Evolutionary conservation across 2,888 invertebrate genomes (phyloP).

Genomic region (Thyatira batis): DNA sequence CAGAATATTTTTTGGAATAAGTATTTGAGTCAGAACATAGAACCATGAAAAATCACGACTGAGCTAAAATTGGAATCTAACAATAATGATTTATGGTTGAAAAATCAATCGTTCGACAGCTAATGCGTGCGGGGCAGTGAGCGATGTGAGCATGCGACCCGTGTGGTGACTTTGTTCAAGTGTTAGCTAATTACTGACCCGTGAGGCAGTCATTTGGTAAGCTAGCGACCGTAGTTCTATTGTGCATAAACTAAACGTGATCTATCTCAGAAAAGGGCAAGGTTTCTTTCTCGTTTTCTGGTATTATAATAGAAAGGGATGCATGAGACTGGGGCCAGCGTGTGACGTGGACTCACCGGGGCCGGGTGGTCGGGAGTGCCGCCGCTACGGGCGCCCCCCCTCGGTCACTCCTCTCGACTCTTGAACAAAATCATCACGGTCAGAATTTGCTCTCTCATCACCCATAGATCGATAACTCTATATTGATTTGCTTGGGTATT

Average conservation of each 20-base stretch:
- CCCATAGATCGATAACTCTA: not conserved
- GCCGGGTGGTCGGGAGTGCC: conserved; percentile 47
- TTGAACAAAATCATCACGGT: conserved; percentile 77
- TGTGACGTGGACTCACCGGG: conserved; percentile 64
- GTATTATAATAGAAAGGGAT: conserved; percentile 5
- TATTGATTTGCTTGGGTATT: not conserved
- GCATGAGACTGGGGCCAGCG: conserved; percentile 20
- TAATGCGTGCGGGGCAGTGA: conserved; percentile 11
- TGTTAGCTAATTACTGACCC: conserved; percentile 52
- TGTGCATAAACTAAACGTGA: no score
- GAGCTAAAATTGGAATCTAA: no score
- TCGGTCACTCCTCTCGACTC: conserved; percentile 71
- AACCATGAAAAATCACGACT: no score
- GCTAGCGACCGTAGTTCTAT: not conserved
- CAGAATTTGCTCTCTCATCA: conserved; percentile 29
- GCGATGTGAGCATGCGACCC: not conserved
- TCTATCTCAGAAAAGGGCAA: no score
- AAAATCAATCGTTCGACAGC: conserved; percentile 3
- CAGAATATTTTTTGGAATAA: no score
- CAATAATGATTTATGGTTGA: no score
- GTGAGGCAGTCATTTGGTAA: not conserved
- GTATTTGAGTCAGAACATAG: no score
- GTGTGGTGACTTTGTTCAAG: conserved; percentile 59
- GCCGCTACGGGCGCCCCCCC: conserved; percentile 68
- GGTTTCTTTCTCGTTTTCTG: no score